Evolutionary conservation across 2,113 vertebrate genomes (phyloP), one percentile per base, ranked within the genome.

Genomic region (Vulpes lagopus): DNA sequence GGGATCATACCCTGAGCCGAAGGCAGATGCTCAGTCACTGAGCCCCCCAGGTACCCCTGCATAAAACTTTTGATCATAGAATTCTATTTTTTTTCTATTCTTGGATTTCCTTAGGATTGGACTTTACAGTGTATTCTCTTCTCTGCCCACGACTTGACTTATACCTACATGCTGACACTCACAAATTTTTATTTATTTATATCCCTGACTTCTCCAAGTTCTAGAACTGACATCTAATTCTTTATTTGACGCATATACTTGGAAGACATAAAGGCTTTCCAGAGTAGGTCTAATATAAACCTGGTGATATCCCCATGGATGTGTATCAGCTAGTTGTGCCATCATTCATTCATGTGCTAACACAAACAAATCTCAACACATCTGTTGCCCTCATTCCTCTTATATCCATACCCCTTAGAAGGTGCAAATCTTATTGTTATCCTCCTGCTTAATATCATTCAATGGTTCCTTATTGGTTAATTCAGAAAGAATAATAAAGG

Each of bases 401-500:
- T 30, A 12, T 27, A 20, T 16, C 49, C 27, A 8, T 17, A 43
- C 14, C 1, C 30, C 8, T 25, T 6, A 89, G 59, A 8, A 82
- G 27, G 71, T 17, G 1, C 16, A 74, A 76, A 32, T 62, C 25
- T 23, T 67, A 35, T 82, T 60, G 3, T 30, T 89, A 6, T 20
- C n/a, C 8, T 3, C 8, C 83, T 51, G 30, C 65, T 91, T 88
- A 74, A 84, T 94, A 73, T 49, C 15, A 53, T 65, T 59, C 51
- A 88, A 1, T 87, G n/a, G 35, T 20, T 96, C 82, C 57, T 55
- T 95, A 91, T 59, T 71, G 89, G 49, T 76, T 88, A 20, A 25
- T 80, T 64, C 83, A n/a, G 25, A 43, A 35, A 49, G 14, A 81
- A 43, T 32, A 62, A 64, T 30, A 76, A 71, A 92, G 53, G 92